Evolutionary conservation across 2,113 vertebrate species (phyloP).

Genomic region (Psophia crepitans): DNA sequence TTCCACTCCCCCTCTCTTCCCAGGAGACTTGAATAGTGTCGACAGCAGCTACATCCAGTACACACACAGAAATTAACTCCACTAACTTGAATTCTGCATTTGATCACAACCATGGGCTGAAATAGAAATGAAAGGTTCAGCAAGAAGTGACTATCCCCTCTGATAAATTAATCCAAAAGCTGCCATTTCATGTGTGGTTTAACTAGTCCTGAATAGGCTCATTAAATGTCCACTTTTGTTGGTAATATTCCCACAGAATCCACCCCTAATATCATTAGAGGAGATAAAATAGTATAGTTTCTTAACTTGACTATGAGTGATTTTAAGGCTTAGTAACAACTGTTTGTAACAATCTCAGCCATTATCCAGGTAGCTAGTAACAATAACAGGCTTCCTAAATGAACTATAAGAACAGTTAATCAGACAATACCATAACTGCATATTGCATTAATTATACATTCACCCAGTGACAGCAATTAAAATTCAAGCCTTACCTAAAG

Average conservation of each 20-base stretch:
- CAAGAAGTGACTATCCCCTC: background rate
- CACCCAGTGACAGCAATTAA: background rate
- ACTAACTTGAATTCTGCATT: background rate
- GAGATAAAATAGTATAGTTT: background rate
- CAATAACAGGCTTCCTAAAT: background rate
- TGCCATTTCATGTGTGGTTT: background rate
- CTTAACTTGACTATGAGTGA: background rate
- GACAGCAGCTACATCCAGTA: background rate
- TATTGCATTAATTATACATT: background rate
- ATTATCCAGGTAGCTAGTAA: background rate
- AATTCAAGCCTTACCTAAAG: background rate
- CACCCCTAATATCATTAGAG: background rate
- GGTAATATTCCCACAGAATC: background rate
- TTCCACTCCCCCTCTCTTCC: background rate
- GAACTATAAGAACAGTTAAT: background rate
- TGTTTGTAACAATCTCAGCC: background rate
- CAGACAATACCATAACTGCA: background rate
- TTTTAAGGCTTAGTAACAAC: background rate
- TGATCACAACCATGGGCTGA: background rate
- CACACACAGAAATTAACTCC: background rate
- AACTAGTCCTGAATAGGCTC: background rate
- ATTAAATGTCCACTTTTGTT: background rate
- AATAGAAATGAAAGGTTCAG: background rate
- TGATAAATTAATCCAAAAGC: background rate
- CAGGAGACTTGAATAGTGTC: too few species aligned